Evolutionary conservation across 2,888 invertebrate genomes (phyloP), one percentile per base, ranked within the genome.

Genomic region (Pachliopta kotzebuea): DNA sequence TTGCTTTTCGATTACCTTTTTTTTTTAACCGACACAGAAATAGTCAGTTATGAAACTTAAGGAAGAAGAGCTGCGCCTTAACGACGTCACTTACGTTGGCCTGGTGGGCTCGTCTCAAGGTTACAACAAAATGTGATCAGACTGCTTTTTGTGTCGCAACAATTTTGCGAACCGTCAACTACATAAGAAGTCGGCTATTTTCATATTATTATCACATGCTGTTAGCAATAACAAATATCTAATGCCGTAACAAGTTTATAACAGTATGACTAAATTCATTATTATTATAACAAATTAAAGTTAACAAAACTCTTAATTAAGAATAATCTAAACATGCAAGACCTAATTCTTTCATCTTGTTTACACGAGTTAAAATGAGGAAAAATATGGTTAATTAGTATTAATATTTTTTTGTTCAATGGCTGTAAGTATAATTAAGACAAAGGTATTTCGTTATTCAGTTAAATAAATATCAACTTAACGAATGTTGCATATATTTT

Each of bases 91-190:
- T 72, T 73, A 67, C 67, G 71, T 64, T 67, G 66, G 68, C 67
- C 67, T 67, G 68, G 80, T 77, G 78, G 78, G 78, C 78, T 79
- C 72, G 79, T 77, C 81, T 78, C 84, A 86, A 85, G 86, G 86
- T 74, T 79, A 78, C 71, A 52, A 63, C 62, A 71, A n/a, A 72
- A 78, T 83, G 83, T 83, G 81, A 81, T 77, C 76, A 71, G 76
- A 80, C 76, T 76, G 64, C 74, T 81, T 80, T 83, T 80, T 78
- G 67, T 69, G 70, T 60, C 67, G 70, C 68, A 74, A 74, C 78
- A 76, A 75, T 74, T 74, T 71, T 67, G 66, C 70, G 64, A 65
- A 68, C 56, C 69, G 37, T 4, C 37, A 14, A 37, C 37, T 37
- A 14, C 14, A 37, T 37, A 37, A 9, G 11, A 11, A 37, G 37